These are phyloP conservation scores for Orchesella flavescens DNA, from an alignment of 2,888 invertebrate genomes.

Conservation along the genomic window DNA sequence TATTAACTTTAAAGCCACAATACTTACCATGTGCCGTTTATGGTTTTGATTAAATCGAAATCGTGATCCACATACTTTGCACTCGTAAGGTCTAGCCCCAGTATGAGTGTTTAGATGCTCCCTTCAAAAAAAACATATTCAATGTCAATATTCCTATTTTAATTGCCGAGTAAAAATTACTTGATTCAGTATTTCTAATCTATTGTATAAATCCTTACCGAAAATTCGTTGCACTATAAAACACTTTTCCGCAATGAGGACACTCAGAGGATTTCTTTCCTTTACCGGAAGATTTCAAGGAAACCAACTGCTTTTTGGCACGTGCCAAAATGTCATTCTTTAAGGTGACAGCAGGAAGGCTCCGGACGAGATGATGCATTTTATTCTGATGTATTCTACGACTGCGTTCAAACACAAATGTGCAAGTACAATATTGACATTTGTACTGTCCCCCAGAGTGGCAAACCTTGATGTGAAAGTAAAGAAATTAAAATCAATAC, in stretches of 20 bases:
- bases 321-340: constrained; percentile 6
- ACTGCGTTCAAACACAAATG: neutral
- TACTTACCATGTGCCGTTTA: constrained; percentile 38
- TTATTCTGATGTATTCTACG: constrained; percentile 16
- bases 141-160: neutral
- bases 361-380: constrained; percentile 11
- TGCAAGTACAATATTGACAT: constrained; percentile 33
- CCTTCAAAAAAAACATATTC: constrained; percentile 9
- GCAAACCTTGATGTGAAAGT: constrained; percentile 3
- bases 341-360: neutral
- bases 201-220: constrained; percentile 28
- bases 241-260: constrained; percentile 26
- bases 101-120: constrained; percentile 54
- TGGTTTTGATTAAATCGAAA: constrained; percentile 44
- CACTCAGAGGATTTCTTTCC: constrained; percentile 3
- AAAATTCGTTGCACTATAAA: neutral
- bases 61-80: constrained; percentile 45
- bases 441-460: constrained; percentile 29
- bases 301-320: constrained; percentile 25
- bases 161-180: neutral
- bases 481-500: no score
- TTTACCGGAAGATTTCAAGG: neutral
- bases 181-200: constrained; percentile 5
- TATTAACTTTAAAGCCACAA: neutral
- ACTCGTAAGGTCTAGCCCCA: constrained; percentile 44